Conservation (phyloP, 1,140 invertebrate species). For the Scaptomyza hsui region DNA sequence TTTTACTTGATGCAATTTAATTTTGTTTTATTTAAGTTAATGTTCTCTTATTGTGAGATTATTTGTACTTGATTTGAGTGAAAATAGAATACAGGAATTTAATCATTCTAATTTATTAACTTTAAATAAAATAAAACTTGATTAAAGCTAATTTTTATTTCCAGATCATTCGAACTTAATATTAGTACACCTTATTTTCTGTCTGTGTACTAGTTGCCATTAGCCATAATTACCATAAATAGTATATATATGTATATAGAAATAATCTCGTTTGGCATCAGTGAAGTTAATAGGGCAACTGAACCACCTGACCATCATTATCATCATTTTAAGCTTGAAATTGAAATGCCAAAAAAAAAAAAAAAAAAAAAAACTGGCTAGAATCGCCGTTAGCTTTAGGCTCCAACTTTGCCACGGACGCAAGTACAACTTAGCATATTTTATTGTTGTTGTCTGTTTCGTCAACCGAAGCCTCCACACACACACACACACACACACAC, state of each 20-base stretch:
- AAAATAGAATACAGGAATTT: too few species aligned
- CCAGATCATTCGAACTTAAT: too few species aligned
- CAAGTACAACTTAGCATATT: conserved; percentile 61
- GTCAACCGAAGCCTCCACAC: background rate
- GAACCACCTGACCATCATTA: conserved; percentile 1
- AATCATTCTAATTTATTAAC: too few species aligned
- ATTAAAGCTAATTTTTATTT: too few species aligned
- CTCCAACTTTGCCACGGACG: conserved; percentile 3
- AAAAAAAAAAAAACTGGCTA: conserved; percentile 1
- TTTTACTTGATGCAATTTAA: too few species aligned
- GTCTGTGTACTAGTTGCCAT: background rate
- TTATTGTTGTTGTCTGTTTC: conserved; percentile 2
- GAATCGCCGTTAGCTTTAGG: conserved; percentile 20
- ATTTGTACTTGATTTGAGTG: too few species aligned
- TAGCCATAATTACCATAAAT: background rate
- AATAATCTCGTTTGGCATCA: background rate
- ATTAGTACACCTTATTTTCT: too few species aligned
- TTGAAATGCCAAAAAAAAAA: conserved; percentile 34
- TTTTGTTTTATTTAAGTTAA: too few species aligned
- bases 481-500: too few species aligned
- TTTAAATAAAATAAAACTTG: too few species aligned
- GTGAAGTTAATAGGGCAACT: conserved; percentile 9
- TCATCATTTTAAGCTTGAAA: conserved; percentile 10
- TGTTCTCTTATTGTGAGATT: too few species aligned
- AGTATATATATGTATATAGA: background rate